Conservation (phyloP, 2,888 invertebrate species). For the Tuberolachnus salignus region DNA sequence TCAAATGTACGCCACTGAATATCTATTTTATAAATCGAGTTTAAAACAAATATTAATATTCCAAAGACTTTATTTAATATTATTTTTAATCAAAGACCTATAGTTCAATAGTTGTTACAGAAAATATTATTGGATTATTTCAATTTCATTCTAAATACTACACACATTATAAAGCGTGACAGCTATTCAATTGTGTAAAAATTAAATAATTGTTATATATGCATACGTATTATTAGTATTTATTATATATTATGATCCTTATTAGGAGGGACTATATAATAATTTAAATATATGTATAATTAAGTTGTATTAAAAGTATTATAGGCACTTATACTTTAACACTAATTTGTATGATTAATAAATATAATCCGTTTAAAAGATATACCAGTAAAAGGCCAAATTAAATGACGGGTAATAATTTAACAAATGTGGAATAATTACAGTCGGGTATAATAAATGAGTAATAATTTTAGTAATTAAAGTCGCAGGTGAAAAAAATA, state of each 20-base stretch:
- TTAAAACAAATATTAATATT: too few species aligned
- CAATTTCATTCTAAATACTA: neutral
- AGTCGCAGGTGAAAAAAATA: neutral
- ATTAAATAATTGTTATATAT: neutral
- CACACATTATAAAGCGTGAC: neutral
- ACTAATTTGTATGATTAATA: neutral
- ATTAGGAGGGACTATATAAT: neutral
- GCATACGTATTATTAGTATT: neutral
- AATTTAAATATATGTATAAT: neutral
- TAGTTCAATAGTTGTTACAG: neutral
- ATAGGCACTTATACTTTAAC: neutral
- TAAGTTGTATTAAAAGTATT: too few species aligned
- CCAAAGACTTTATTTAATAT: too few species aligned
- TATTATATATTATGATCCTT: neutral
- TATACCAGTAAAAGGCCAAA: neutral
- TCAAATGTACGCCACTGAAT: too few species aligned
- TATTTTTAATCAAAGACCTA: too few species aligned
- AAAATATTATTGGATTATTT: neutral
- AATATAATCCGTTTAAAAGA: neutral
- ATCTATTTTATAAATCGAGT: too few species aligned
- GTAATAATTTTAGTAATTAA: constrained; percentile 3
- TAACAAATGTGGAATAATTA: neutral
- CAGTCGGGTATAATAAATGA: neutral
- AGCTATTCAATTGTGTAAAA: neutral
- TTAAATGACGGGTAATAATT: constrained; percentile 12